Evolutionary conservation across 1,140 invertebrate species (phyloP), one percentile per base, ranked within the genome.

Genomic region (Liolophura sinensis): DNA sequence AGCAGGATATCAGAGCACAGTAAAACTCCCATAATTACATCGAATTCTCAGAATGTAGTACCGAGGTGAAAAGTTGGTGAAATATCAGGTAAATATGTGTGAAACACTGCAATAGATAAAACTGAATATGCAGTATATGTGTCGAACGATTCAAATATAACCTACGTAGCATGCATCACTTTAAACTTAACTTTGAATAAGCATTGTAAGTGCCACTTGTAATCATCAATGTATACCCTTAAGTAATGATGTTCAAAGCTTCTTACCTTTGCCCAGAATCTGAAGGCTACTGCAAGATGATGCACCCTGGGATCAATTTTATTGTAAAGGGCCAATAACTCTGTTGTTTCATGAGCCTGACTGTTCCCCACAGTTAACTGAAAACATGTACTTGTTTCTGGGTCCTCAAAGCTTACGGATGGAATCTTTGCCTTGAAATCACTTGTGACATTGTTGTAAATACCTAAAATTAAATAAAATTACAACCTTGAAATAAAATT

Each of bases 221-320:
- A 40, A 40, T 40, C 31, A 40, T 40, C 31, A 5, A 40, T 40
- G 31, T 5, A 40, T 40, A 40, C 3, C 9, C 3, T 40, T 3
- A 9, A 54, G 7, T 24, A 20, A n/a, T 20, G 24, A 54, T 7
- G 3, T 24, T 24, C 18, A 63, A 24, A 63, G 20, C 54, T 50
- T 67, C 69, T 62, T 69, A 85, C 82, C 76, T 80, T 78, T 11
- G 80, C 82, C 81, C 80, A 82, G 63, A 76, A 74, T 62, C 78
- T 73, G 47, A 85, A 79, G 1, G 63, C 65, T 7, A 79, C 68
- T 31, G 72, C 78, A 6, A 85, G 70, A 48, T 74, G 67, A 24
- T 25, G 61, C 20, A 80, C 74, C 55, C 81, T 60, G 1, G 66
- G 62, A 67, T 85, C 82, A 55, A 82, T 68, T 18, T 56, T 51